These are phyloP conservation scores for Drosophila virilis DNA, from an alignment of 1,140 invertebrate genomes.

Conservation along the genomic window DNA sequence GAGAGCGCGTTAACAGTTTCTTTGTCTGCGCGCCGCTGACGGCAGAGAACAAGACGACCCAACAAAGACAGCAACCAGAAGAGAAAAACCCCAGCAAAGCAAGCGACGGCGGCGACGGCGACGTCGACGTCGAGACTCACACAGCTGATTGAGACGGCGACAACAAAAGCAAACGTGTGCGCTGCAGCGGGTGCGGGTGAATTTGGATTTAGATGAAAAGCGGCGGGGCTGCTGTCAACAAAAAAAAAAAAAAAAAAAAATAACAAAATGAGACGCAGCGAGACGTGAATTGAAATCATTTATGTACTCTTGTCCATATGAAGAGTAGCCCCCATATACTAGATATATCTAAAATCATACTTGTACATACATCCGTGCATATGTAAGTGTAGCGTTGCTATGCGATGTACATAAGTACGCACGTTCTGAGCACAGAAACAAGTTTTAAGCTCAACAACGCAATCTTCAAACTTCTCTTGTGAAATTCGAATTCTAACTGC, in stretches of 20 bases:
- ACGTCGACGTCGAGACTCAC: slow-evolving; percentile 12
- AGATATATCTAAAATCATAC: background rate
- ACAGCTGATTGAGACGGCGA: slow-evolving; percentile 66
- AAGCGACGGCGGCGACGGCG: background rate
- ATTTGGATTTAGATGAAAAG: background rate
- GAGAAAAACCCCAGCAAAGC: slow-evolving; percentile 17
- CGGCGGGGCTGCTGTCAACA: slow-evolving; percentile 20
- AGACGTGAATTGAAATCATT: slow-evolving; percentile 74
- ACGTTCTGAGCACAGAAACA: slow-evolving; percentile 49
- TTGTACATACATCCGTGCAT: slow-evolving; percentile 3
- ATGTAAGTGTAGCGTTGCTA: slow-evolving; percentile 30
- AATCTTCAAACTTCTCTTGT: slow-evolving; percentile 38
- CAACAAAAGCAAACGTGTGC: slow-evolving; percentile 23
- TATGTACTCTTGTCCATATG: slow-evolving; percentile 55
- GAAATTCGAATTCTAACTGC: slow-evolving; percentile 41
- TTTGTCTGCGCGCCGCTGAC: slow-evolving; percentile 40
- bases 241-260: slow-evolving; percentile 48
- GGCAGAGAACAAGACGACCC: slow-evolving; percentile 12
- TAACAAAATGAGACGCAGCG: slow-evolving; percentile 44
- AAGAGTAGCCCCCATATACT: slow-evolving; percentile 8
- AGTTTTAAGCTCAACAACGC: slow-evolving; percentile 50
- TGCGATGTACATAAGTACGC: slow-evolving; percentile 31
- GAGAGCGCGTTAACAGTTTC: slow-evolving; percentile 59
- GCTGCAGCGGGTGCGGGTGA: slow-evolving; percentile 17
- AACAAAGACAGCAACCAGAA: slow-evolving; percentile 16